Base-by-base conservation (phyloP, 2,888 invertebrate species). In the Drosophila kanekoi region DNA sequence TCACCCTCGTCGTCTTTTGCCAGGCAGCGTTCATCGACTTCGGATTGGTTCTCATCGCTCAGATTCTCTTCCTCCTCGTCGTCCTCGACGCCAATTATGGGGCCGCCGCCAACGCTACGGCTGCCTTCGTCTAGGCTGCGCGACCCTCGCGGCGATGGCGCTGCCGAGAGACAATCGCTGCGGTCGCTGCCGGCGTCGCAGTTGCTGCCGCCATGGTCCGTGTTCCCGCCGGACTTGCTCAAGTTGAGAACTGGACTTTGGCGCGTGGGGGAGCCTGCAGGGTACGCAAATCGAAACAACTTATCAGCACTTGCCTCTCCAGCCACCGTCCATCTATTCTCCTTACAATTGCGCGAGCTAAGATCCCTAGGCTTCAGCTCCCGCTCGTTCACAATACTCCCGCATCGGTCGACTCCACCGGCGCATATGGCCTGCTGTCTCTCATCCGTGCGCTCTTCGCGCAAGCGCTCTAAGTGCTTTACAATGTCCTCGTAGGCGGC, bases 401-500 rank as follows among this genome's bases (percentile, higher is more conserved):
- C 87, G 10, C 67, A 81, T 0, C 82, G 72, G 45, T 81, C 77
- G 93, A 96, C 94, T 10, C 64, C 96, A 94, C 88, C 96, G 95
- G 77, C 79, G 44, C 87, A 78, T 35, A 97, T 81, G 13, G 61
- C 96, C 92, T 96, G 95, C 91, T 96, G 97, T 93, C 96, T 94
- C 91, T 97, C 97, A 91, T 97, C 97, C 69, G 96, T 96, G 92
- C 97, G 94, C 93, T 97, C 97, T 92, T 97, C 97, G 90, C 97
- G 95, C 93, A 97, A 97, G 96, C 98, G 96, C 95, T 97, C 97
- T 92, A 98, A 95, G 93, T 97, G 97, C 94, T 97, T 98, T 88
- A 97, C 97, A 93, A 98, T 97, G 93, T 98, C 97, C 93, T 97
- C 98, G 93, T 98, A 98, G 87, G 97, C 97, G 80, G 97, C 97